Evolutionary conservation across 2,113 vertebrate genomes (phyloP).

Genomic region (Sylvia atricapilla): DNA sequence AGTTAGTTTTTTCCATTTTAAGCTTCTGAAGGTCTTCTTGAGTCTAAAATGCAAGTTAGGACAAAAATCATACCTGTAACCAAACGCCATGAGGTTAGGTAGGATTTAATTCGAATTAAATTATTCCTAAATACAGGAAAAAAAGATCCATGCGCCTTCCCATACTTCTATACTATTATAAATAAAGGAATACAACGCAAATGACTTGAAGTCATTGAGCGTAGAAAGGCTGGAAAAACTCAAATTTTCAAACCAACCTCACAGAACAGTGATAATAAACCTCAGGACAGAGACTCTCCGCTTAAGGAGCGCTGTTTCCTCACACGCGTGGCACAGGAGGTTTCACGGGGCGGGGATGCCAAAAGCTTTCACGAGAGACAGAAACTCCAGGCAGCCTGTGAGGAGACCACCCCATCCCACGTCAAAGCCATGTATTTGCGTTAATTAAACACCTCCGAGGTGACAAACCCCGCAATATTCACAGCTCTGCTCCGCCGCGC

Average conservation of each 20-base stretch:
- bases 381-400: neutral
- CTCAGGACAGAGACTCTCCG: neutral
- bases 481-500: neutral
- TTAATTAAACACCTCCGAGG: neutral
- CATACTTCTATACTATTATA: neutral
- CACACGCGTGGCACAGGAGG: rapidly evolving
- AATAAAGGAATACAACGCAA: neutral
- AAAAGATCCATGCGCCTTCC: rapidly evolving
- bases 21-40: constrained; percentile 78
- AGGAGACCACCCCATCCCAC: rapidly evolving
- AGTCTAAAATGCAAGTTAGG: constrained; percentile 66
- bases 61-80: neutral
- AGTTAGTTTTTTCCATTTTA: constrained; percentile 53
- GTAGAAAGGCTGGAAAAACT: neutral
- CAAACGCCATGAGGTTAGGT: neutral
- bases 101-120: neutral
- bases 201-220: rapidly evolving
- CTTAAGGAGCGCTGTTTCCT: neutral
- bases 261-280: neutral
- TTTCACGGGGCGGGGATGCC: neutral
- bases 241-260: neutral
- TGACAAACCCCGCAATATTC: rapidly evolving
- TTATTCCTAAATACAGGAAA: neutral
- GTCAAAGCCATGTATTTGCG: rapidly evolving
- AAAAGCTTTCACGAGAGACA: rapidly evolving